phyloP scores from a whole-genome alignment of 2,113 vertebrate genomes.

The Psophia crepitans region DNA sequence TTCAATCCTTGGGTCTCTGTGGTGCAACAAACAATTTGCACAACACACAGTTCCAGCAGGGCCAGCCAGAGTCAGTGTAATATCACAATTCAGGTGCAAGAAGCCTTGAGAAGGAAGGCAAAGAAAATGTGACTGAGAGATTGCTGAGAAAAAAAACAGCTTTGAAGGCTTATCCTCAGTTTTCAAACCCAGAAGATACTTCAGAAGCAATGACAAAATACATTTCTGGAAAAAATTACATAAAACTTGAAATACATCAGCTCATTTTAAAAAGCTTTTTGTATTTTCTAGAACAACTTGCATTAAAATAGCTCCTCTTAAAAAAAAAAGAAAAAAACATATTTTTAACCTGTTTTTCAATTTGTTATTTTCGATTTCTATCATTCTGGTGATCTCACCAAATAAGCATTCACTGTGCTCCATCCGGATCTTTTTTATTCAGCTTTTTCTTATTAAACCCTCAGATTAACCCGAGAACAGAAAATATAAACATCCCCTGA shows the following conservation, averaged over 20 bases:
- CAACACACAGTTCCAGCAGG: neutral
- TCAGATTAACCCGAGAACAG: neutral
- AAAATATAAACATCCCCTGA: neutral
- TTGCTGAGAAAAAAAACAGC: neutral
- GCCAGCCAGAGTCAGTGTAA: neutral
- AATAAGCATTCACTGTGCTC: neutral
- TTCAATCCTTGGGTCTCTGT: neutral
- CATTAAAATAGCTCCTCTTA: neutral
- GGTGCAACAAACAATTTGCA: neutral
- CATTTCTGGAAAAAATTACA: neutral
- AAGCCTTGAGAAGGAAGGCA: neutral
- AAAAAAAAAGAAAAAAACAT: neutral
- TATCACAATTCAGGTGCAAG: neutral
- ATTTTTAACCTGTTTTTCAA: neutral
- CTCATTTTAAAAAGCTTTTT: neutral
- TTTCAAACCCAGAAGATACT: neutral
- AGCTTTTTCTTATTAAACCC: neutral
- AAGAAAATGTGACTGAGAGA: neutral
- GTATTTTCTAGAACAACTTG: neutral
- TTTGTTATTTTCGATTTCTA: neutral
- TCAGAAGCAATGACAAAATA: neutral
- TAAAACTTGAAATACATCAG: neutral
- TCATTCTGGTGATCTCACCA: neutral
- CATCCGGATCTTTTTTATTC: neutral
- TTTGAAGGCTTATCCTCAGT: neutral